Evolutionary conservation across 2,888 invertebrate genomes (phyloP), one percentile per base, ranked within the genome.

Genomic region (Apomyelois bistriatella): DNA sequence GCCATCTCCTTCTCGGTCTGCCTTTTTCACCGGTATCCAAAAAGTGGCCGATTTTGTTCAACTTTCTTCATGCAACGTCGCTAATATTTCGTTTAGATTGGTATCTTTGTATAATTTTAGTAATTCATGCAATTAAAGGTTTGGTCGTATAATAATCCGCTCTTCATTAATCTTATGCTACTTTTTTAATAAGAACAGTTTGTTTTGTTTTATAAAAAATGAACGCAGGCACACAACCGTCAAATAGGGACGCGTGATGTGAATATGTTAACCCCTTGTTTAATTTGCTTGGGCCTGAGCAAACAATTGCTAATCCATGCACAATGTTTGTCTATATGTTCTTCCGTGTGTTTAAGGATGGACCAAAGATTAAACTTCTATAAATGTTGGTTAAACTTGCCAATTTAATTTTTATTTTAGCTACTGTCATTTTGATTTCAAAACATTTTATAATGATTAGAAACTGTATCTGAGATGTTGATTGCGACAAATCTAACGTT

Each of bases 251-350:
- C 57, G 58, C 76, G 75, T 74, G 77, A 71, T 62, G 58, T 56
- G 76, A 79, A 79, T 77, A 76, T 72, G 70, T 75, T 75, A 76
- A 57, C 64, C 58, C 51, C 56, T 57, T 65, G 64, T 64, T 64
- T 59, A 66, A 72, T 69, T 68, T 67, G 67, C 70, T 74, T 66
- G 62, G 59, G 53, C 66, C 65, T 68, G 63, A 60, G 58, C 63
- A 75, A 74, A 75, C 65, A 66, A 15, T 49, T 28, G 52, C 56
- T 54, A 58, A 40, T 56, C 65, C 52, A 64, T 65, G 48, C 41
- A 40, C 35, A 30, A 38, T 48, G 41, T 48, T 48, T 40, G 47
- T 40, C 58, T 53, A 56, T 17, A 52, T 58, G 53, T 47, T 57
- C 53, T 48, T 55, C 57, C 53, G 50, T 47, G 52, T 53, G 53